Evolutionary conservation across 2,113 vertebrate species (phyloP).

Genomic region (Mormyrus lacerda): DNA sequence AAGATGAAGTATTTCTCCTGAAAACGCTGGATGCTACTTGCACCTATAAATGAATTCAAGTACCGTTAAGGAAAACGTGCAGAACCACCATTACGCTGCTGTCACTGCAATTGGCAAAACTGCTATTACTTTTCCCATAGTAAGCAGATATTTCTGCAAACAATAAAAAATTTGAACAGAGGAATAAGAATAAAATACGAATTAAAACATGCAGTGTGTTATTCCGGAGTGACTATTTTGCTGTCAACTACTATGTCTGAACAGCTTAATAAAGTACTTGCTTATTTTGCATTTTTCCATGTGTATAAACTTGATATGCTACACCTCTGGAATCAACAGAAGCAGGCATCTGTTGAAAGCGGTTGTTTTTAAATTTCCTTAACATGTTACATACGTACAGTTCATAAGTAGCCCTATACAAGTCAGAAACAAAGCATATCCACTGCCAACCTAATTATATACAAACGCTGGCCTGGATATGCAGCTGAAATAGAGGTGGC

Average conservation of each 20-base stretch:
- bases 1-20: conserved; percentile 98
- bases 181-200: not conserved
- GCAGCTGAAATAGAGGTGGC: not conserved
- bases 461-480: not conserved
- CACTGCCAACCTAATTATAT: not conserved
- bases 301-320: not conserved
- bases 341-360: not conserved
- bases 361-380: not conserved
- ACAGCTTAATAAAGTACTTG: not conserved
- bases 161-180: not conserved
- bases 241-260: not conserved
- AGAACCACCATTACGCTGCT: not conserved
- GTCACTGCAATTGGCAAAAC: not conserved
- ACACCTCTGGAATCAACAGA: not conserved
- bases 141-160: not conserved
- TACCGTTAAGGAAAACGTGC: not conserved
- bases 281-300: not conserved
- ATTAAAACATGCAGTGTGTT: not conserved
- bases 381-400: not conserved
- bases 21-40: conserved; percentile 81
- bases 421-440: not conserved
- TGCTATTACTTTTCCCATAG: not conserved
- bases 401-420: not conserved
- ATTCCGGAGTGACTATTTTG: not conserved
- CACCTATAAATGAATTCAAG: conserved; percentile 55